Base-by-base conservation (phyloP, 2,888 invertebrate genomes). In the Melanargia galathea region DNA sequence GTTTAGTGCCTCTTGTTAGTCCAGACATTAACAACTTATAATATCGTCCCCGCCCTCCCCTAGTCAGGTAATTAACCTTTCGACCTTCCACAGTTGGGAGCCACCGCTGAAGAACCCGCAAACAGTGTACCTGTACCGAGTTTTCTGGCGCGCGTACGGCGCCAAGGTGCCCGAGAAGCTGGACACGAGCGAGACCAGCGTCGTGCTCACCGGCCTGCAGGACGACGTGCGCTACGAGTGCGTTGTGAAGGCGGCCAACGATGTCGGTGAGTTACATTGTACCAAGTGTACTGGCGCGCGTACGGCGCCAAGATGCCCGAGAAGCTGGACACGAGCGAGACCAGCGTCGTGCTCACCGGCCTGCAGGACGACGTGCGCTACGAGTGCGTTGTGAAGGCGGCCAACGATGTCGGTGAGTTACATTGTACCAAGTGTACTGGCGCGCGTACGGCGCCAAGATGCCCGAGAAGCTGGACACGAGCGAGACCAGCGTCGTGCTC, bases 341-440 rank as follows among this genome's bases (percentile, higher is more conserved):
- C 94, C 48, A 94, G 93, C 77, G 92, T 95, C 55, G 93, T 92
- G 67, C 93, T 96, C 57, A 92, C 92, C n/a, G 94, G 94, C 0
- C 89, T 97, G 24, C 93, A 94, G 75, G 95, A 95, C 68, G 95
- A 95, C 70, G 92, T 94, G 52, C 92, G 93, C 1, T 97, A 97
- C 80, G 96, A 97, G 81, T 93, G 96, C 70, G 95, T 96, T 1
- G 94, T 96, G 0, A 97, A 96, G 82, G 96, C 97, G 24, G 96
- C 96, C 58, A 97, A 97, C 81, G 93, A 93, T 69, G 92, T 93
- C 71, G 96, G 96, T 90, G 69, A 85, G 92, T 82, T 45, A n/a
- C n/a, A n/a, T n/a, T 96, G 71, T 97, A 97, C 90, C 93, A 96
- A 70, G 95, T 97, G 69, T 96, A 96, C 87, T 96, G 96, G 95